Base-by-base conservation (phyloP, 2,113 vertebrate species). In the Delphinapterus leucas region DNA sequence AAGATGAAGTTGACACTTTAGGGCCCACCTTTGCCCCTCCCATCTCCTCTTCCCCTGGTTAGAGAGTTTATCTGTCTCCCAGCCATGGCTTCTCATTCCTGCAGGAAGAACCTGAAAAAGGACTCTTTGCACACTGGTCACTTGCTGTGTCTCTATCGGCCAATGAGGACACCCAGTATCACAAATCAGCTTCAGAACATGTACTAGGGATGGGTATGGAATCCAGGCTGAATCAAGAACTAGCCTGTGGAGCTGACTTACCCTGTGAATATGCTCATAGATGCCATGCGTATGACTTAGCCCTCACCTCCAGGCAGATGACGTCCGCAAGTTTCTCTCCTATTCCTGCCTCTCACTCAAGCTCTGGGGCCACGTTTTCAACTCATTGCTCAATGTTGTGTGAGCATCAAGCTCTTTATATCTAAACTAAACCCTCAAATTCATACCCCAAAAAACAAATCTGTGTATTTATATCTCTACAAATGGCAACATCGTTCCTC, bases 21-120 rank as follows among this genome's bases (percentile, higher is more conserved):
- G 33, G 23, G 20, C 11, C 14, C 10, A 38, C 7, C 20, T n/a
- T 85, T 8, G 0, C 31, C 60, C 21, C 55, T 68, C 49, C 49
- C 11, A 1, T 31, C 26, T 82, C 36, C 82, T 96, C 87, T 96
- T 73, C 49, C 76, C 8, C 10, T 80, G 74, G 65, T 77, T 80
- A 95, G 83, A 93, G 36, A 94, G 38, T 96, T 95, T 38, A 4
- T 93, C 90, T 96, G 44, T 8, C 1, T 97, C 63, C 63, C 38
- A 95, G n/a, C 41, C 65, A 55, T 71, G 23, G 11, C 86, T 96
- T 95, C 97, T 93, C 86, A 80, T 96, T 98, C 88, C 74, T 58
- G 79, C 86, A 92, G 76, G 93, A 90, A 10, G 12, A 95, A 93
- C 63, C 91, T 92, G 96, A 98, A 93, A 98, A 84, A 87, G 38